Evolutionary conservation across 2,888 invertebrate species (phyloP).

Genomic region (Colletes collaris): DNA sequence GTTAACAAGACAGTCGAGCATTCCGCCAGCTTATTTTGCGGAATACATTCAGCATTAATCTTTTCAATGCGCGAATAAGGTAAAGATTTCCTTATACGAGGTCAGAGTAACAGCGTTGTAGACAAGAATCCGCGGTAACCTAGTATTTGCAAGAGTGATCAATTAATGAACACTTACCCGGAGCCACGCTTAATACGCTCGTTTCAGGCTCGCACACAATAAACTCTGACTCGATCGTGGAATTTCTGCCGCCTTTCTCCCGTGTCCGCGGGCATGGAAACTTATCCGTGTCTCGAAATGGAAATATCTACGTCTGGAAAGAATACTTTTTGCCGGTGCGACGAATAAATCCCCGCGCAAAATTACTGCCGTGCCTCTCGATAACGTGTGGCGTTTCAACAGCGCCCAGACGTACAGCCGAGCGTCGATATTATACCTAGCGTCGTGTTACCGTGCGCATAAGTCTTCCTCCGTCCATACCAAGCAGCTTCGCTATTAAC

Average conservation of each 20-base stretch:
- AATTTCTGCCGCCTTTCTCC: not conserved
- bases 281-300: not conserved
- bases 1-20: too few species aligned
- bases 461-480: constrained; percentile 14
- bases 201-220: not conserved
- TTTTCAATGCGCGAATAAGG: too few species aligned
- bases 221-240: not conserved
- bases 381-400: constrained; percentile 20
- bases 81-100: not conserved
- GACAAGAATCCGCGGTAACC: too few species aligned
- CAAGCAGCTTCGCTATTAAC: constrained; percentile 29
- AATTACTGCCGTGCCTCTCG: constrained; percentile 21
- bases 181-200: too few species aligned
- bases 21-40: too few species aligned
- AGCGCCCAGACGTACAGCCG: not conserved
- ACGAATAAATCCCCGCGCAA: constrained; percentile 23
- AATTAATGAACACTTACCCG: too few species aligned
- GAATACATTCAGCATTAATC: too few species aligned
- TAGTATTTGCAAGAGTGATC: too few species aligned
- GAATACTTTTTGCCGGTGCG: not conserved
- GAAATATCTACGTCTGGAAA: not conserved
- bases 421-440: constrained; percentile 29
- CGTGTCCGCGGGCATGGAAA: not conserved
- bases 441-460: constrained; percentile 27
- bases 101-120: too few species aligned